Conservation (phyloP, 1,140 invertebrate species). For the Aleiodes sp. region DNA sequence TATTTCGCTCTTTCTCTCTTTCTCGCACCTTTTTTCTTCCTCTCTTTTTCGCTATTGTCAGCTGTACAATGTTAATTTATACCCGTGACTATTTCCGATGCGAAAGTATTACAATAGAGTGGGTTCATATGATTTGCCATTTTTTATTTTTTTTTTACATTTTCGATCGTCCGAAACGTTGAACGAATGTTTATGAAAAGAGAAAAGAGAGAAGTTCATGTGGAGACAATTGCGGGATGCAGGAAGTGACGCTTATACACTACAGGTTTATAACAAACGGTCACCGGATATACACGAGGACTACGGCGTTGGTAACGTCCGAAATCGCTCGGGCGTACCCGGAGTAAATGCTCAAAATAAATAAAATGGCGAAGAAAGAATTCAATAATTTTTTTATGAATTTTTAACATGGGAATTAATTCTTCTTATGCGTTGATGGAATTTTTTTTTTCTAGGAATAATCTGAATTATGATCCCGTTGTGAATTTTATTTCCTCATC, state of each 20-base stretch:
- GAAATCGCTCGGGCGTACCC: conserved; percentile 28
- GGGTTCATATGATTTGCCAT: neutral
- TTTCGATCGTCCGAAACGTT: conserved; percentile 15
- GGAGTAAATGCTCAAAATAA: conserved; percentile 1
- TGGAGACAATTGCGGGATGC: conserved; percentile 38
- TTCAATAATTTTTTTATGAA: neutral
- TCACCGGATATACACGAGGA: conserved; percentile 26
- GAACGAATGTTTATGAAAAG: conserved; percentile 1
- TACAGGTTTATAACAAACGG: conserved; percentile 28
- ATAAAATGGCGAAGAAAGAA: neutral
- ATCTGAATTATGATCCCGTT: too few species aligned
- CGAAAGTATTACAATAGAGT: conserved; percentile 10
- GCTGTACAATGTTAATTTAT: conserved; percentile 11
- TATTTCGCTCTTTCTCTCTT: too few species aligned
- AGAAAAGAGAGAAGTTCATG: neutral
- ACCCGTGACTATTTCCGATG: conserved; percentile 24
- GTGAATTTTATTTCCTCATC: neutral
- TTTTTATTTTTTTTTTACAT: conserved; percentile 25
- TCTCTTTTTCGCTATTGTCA: conserved; percentile 18
- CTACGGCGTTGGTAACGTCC: conserved; percentile 30
- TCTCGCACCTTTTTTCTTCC: too few species aligned
- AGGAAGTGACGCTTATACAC: conserved; percentile 37
- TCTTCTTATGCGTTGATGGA: too few species aligned
- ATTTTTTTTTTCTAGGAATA: too few species aligned
- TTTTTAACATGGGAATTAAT: too few species aligned